Conservation (phyloP, 1,140 invertebrate species). For the Papilio machaon region DNA sequence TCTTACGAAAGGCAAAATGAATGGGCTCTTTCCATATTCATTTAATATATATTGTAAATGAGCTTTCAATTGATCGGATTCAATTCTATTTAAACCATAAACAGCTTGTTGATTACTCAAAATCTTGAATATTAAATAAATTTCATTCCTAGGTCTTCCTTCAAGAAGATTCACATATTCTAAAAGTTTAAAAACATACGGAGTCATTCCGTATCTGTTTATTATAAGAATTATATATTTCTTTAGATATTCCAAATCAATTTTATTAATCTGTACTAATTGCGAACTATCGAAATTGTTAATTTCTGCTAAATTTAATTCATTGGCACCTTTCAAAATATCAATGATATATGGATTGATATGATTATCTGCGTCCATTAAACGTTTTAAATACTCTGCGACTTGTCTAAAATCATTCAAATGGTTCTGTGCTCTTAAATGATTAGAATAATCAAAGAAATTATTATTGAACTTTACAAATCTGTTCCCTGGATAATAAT, state of each 20-base stretch:
- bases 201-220: slow-evolving; percentile 28
- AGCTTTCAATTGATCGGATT: slow-evolving; percentile 1
- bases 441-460: not conserved
- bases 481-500: slow-evolving; percentile 2
- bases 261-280: slow-evolving; percentile 10
- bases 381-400: not conserved
- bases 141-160: slow-evolving; percentile 27
- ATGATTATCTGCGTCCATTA: slow-evolving; percentile 1
- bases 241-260: slow-evolving; percentile 11
- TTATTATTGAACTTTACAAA: not conserved
- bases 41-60: slow-evolving; percentile 19
- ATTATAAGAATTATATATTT: slow-evolving; percentile 2
- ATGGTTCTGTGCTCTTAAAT: not conserved
- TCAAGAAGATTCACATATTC: slow-evolving; percentile 22
- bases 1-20: not conserved
- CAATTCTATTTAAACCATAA: not conserved
- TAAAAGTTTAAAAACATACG: slow-evolving; percentile 12
- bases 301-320: slow-evolving; percentile 19
- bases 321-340: slow-evolving; percentile 2
- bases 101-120: slow-evolving; percentile 18
- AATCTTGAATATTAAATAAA: slow-evolving; percentile 5
- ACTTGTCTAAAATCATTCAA: not conserved
- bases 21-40: slow-evolving; percentile 18
- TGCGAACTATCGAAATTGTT: not conserved
- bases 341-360: not conserved